Evolutionary conservation across 23 tunicate genomes (phyloP), one percentile per base, ranked within the genome.

Genomic region (Trididemnum miniatum): DNA sequence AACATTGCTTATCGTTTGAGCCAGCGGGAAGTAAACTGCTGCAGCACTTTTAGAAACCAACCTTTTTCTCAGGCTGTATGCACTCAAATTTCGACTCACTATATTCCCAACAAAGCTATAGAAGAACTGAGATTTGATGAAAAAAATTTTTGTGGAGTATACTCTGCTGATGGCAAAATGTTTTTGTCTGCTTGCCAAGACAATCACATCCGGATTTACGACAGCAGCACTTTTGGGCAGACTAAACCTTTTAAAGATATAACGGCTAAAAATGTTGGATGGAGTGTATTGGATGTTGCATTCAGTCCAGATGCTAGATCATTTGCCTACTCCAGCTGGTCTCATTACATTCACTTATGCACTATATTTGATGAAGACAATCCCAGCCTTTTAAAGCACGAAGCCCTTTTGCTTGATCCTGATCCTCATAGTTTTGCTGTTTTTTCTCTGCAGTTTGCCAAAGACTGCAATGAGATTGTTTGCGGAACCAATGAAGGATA

Each of bases 171-270:
- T 39, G 95, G 95, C 0, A 59, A 49, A 26, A 35, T 35, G 0
- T 89, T 89, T 72, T 57, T 89, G 9, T 89, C 95, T 26, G 88
- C 95, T 0, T 89, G 95, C 44, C 95, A 89, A 79, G 95, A 89
- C 71, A 73, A 82, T n/a, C 80, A 78, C 44, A 37, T 89, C 33
- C 51, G 95, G 32, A 80, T 89, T 3, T 89, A 77, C 49, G 36
- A 83, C 59, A 20, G 79, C 33, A 59, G 37, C 22, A 27, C 82
- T 3, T 25, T 51, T 29, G 74, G 74, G 1, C 27, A 31, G 35
- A 26, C 73, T 3, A 28, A 52, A 1, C 88, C 95, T 1, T 84
- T 89, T 29, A 89, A 89, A 59, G 75, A 38, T 36, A 71, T 89
- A 23, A 77, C 33, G 27, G 95, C 95, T 0, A 84, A 39, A 59